Percentiles rank a stretch among this genome's conserved stretches.
Evolutionary conservation across 2,888 invertebrate genomes (phyloP).

Genomic region (Cyclophora punctaria): DNA sequence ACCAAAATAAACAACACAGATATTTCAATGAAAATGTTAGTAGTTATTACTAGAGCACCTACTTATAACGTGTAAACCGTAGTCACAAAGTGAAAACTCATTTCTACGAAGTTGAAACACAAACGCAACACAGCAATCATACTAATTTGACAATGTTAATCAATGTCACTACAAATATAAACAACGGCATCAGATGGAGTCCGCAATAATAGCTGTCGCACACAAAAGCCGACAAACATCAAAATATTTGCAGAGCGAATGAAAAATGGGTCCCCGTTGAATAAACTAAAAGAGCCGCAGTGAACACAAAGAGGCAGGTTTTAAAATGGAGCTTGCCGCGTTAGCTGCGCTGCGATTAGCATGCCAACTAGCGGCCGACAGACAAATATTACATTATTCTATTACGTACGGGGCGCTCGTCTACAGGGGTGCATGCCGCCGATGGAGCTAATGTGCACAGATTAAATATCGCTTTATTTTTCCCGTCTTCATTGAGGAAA

Average conservation of each 20-base stretch:
- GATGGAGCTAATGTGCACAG: slow-evolving; percentile 44
- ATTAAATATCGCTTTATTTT: slow-evolving; percentile 45
- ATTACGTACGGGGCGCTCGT: slow-evolving; percentile 66
- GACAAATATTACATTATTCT: slow-evolving; percentile 62
- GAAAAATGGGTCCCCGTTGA: slow-evolving; percentile 55
- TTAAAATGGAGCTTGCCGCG: slow-evolving; percentile 55
- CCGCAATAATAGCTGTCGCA: slow-evolving; percentile 35
- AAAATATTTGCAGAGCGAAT: slow-evolving; percentile 67
- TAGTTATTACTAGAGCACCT: too few species aligned
- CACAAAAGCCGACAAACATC: slow-evolving; percentile 52
- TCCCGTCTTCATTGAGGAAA: slow-evolving; percentile 26
- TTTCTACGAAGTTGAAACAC: slow-evolving; percentile 8
- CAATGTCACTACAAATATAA: slow-evolving; percentile 22
- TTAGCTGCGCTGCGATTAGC: slow-evolving; percentile 55
- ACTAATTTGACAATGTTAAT: slow-evolving; percentile 30
- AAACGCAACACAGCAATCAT: slow-evolving; percentile 13
- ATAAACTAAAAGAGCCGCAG: slow-evolving; percentile 41
- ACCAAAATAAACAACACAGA: too few species aligned
- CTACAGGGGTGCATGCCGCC: slow-evolving; percentile 49
- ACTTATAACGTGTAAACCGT: too few species aligned
- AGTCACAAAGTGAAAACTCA: slow-evolving; percentile 2
- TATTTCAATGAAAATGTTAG: too few species aligned
- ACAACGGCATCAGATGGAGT: slow-evolving; percentile 37
- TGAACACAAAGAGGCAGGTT: slow-evolving; percentile 50
- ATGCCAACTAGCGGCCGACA: slow-evolving; percentile 49